phyloP scores from a whole-genome alignment of 2,888 invertebrate species.

The Metallyticus violacea region DNA sequence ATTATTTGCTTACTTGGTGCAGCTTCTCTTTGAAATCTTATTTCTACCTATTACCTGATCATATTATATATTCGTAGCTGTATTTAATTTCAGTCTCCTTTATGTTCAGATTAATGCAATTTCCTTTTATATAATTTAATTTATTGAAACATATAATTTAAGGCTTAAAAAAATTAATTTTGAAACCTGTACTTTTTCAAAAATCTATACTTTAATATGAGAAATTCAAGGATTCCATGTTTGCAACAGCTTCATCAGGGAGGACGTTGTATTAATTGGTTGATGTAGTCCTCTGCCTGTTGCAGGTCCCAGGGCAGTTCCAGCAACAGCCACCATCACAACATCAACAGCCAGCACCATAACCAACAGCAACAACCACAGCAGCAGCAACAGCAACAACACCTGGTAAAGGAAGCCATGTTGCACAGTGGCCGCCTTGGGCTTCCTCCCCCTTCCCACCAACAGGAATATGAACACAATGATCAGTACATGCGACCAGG shows the following conservation, averaged over 20 bases:
- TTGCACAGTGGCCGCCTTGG: constrained; percentile 44
- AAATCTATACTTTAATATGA: too few species aligned
- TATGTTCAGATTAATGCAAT: background rate
- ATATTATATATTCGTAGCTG: background rate
- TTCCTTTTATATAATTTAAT: too few species aligned
- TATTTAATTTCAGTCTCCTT: background rate
- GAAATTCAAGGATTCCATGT: background rate
- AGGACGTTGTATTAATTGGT: constrained; percentile 32
- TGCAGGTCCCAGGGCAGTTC: constrained; percentile 32
- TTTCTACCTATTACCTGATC: background rate
- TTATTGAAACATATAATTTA: background rate
- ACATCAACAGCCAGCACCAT: background rate
- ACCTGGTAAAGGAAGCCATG: constrained; percentile 41
- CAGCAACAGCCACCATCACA: constrained; percentile 12
- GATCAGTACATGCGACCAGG: constrained; percentile 5
- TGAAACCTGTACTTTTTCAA: too few species aligned
- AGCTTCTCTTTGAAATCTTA: background rate
- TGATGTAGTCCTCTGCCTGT: constrained; percentile 34
- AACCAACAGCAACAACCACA: constrained; percentile 16
- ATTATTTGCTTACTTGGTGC: too few species aligned
- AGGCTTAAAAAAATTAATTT: background rate
- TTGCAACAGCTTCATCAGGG: constrained; percentile 11
- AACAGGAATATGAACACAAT: background rate
- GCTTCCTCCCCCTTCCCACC: constrained; percentile 31
- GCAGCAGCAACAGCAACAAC: constrained; percentile 32